These are phyloP conservation scores for Beroe ovata DNA, from an alignment of 37 sponge, comb jelly and placozoan species.

Conservation along the genomic window DNA sequence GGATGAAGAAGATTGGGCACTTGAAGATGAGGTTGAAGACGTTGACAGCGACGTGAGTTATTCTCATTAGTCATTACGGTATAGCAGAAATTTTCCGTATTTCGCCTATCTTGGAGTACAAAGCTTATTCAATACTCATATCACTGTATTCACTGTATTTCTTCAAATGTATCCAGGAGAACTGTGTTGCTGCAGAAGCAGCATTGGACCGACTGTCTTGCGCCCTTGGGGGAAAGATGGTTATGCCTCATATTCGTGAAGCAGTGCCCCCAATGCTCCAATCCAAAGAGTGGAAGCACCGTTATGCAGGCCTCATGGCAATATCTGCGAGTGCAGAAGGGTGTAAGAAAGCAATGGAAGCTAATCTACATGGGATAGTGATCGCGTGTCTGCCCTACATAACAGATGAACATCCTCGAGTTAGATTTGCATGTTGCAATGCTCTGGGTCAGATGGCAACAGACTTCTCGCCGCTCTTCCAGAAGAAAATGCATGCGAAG, in stretches of 20 bases:
- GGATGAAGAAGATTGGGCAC: conserved; percentile 75
- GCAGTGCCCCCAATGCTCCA: conserved; percentile 84
- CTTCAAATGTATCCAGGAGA: too few relatives aligned
- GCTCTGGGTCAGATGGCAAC: conserved; percentile 93
- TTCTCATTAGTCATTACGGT: too few relatives aligned
- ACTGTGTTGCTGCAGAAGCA: conserved; percentile 81
- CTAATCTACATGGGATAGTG: conserved; percentile 80
- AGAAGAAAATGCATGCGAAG: conserved; percentile 85
- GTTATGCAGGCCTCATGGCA: conserved; percentile 93
- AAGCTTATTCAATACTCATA: too few relatives aligned
- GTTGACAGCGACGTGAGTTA: conserved; percentile 78
- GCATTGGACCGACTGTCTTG: conserved; percentile 90
- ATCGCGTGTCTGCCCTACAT: conserved; percentile 79
- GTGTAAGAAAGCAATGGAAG: conserved; percentile 88
- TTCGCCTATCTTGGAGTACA: too few relatives aligned
- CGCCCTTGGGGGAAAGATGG: conserved; percentile 88
- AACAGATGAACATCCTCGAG: conserved; percentile 88
- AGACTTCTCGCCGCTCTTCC: conserved; percentile 87
- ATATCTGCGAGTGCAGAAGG: conserved; percentile 94
- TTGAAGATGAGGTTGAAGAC: conserved; percentile 76
- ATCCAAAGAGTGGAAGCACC: conserved; percentile 78
- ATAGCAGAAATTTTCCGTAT: too few relatives aligned
- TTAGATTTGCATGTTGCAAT: conserved; percentile 93
- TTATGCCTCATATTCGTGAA: conserved; percentile 86
- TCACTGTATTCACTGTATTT: too few relatives aligned